Percentiles rank a stretch among this genome's conserved stretches.
Evolutionary conservation across 2,888 invertebrate genomes (phyloP).

Genomic region (Sepioteuthis lessoniana): DNA sequence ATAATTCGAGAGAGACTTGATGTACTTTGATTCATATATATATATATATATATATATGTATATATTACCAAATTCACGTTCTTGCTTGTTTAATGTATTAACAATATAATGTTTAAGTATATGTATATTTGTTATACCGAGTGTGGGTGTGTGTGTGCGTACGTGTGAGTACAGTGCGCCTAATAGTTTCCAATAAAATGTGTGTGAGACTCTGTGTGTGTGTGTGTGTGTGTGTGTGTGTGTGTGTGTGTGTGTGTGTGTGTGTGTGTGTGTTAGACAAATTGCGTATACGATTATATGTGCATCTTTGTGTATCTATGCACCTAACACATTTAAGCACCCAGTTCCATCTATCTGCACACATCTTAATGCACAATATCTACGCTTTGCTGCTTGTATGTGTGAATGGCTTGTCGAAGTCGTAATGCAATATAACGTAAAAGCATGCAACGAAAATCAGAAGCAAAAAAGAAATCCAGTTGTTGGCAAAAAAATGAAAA

Average conservation of each 20-base stretch:
- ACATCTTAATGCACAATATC: neutral
- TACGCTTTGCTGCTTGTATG: neutral
- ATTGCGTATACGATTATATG: no score
- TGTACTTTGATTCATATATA: no score
- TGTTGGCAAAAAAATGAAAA: constrained; percentile 33
- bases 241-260: neutral
- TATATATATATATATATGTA: no score
- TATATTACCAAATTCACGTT: no score
- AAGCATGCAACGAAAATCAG: neutral
- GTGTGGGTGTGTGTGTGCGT: neutral
- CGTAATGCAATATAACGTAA: neutral
- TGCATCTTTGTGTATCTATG: no score
- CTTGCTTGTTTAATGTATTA: no score
- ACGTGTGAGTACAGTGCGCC: neutral
- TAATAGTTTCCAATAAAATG: neutral
- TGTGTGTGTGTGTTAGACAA: no score
- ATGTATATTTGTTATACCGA: neutral
- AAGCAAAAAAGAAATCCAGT: neutral
- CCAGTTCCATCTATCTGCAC: neutral
- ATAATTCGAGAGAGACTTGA: no score
- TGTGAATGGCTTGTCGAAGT: neutral
- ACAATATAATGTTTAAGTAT: neutral
- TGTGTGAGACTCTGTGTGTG: neutral
- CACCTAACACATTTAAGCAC: neutral
- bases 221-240: neutral